Evolutionary conservation across 2,797 vertebrate species (phyloP).

Genomic region (Lepidocolaptes lacrymiger): DNA sequence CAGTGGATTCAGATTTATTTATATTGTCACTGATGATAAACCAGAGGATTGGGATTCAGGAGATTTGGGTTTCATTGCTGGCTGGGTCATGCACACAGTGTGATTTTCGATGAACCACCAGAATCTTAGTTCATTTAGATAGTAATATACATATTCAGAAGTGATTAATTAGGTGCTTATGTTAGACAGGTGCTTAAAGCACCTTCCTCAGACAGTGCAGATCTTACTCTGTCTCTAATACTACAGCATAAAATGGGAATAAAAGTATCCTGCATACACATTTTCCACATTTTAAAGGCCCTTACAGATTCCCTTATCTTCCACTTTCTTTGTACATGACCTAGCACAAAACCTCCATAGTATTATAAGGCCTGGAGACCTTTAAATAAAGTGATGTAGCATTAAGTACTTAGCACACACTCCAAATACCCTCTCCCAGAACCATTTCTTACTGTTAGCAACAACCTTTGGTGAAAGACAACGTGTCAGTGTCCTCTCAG

Average conservation of each 20-base stretch:
- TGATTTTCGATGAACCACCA: neutral
- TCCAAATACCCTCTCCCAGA: neutral
- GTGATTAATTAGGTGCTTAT: neutral
- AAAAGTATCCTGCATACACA: neutral
- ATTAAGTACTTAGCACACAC: neutral
- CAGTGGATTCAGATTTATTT: neutral
- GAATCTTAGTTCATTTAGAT: neutral
- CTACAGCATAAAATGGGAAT: neutral
- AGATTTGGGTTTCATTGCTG: neutral
- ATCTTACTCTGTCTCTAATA: neutral
- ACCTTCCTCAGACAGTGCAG: neutral
- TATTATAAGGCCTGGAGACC: neutral
- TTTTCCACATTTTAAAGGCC: neutral
- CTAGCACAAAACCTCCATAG: neutral
- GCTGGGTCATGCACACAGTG: neutral
- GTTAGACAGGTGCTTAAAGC: neutral
- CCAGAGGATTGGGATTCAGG: neutral
- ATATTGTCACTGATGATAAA: neutral
- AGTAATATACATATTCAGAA: neutral
- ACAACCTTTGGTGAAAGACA: constrained; percentile 34
- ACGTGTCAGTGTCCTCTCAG: neutral
- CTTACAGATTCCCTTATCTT: neutral
- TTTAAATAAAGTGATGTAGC: neutral
- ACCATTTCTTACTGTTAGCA: neutral
- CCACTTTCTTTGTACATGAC: neutral